These are phyloP conservation scores for Cossypha caffra DNA, from an alignment of 2,797 vertebrate genomes.

Conservation along the genomic window DNA sequence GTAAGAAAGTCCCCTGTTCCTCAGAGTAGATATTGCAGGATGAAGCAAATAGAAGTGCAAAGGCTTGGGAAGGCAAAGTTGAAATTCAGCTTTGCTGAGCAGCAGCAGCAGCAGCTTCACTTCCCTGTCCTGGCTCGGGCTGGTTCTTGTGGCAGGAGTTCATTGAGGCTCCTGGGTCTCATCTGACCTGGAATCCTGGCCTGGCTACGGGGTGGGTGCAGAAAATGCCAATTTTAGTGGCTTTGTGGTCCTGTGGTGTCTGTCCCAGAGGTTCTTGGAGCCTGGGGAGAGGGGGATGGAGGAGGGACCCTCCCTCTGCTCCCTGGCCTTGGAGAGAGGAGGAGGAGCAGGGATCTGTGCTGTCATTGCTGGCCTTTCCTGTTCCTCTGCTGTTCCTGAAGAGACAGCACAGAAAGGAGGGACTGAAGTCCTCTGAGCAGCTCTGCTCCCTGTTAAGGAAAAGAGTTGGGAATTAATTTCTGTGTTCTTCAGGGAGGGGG, in stretches of 20 bases:
- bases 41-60: neutral
- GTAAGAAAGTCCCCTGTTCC: neutral
- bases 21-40: neutral
- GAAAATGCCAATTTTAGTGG: accelerated
- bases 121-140: neutral
- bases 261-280: accelerated
- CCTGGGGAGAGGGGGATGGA: neutral
- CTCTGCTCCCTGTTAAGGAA: neutral
- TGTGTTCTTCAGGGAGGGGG: neutral
- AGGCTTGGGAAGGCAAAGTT: neutral
- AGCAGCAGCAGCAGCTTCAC: neutral
- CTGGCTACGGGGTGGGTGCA: accelerated
- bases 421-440: neutral
- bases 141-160: accelerated
- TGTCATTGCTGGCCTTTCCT: neutral
- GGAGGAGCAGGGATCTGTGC: neutral
- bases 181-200: neutral
- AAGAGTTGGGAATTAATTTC: neutral
- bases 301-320: neutral
- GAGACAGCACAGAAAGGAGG: neutral
- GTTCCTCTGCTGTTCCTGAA: neutral
- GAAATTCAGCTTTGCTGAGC: neutral
- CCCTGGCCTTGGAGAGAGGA: neutral
- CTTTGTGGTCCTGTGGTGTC: neutral
- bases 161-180: accelerated